Percentiles rank a stretch among this genome's conserved stretches.
phyloP scores from a whole-genome alignment of 2,888 invertebrate species.

The Pedicia rivosa region DNA sequence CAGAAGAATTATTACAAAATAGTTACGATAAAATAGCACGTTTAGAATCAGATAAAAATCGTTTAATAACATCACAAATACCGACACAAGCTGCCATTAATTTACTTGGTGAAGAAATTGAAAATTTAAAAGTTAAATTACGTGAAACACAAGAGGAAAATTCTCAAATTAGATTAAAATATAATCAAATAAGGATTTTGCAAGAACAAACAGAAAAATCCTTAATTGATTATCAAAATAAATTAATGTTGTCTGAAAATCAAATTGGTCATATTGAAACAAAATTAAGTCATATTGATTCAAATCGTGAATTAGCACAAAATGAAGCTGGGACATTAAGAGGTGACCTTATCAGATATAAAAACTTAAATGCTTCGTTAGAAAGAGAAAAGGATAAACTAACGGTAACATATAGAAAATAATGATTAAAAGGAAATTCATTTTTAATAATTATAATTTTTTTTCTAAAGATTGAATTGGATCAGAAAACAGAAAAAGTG shows the following conservation, averaged over 20 bases:
- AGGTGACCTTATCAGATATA: slow-evolving; percentile 45
- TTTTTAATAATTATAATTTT: slow-evolving; percentile 4
- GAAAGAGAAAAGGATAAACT: slow-evolving; percentile 57
- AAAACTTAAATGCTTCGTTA: slow-evolving; percentile 42
- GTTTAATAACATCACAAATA: slow-evolving; percentile 33
- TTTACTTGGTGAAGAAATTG: slow-evolving; percentile 38
- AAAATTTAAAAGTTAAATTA: slow-evolving; percentile 35
- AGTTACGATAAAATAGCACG: slow-evolving; percentile 34
- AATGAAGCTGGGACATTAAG: slow-evolving; percentile 43
- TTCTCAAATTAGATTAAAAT: slow-evolving; percentile 34
- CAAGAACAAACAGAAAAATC: slow-evolving; percentile 64
- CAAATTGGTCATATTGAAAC: slow-evolving; percentile 44
- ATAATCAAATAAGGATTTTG: slow-evolving; percentile 43
- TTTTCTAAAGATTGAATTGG: slow-evolving; percentile 37
- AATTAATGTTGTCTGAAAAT: slow-evolving; percentile 43
- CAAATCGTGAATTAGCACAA: slow-evolving; percentile 39
- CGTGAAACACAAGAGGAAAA: slow-evolving; percentile 35
- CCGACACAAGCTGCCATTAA: slow-evolving; percentile 34
- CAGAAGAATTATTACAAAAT: slow-evolving; percentile 34
- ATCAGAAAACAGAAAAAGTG: slow-evolving; percentile 54
- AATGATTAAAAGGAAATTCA: too few species aligned
- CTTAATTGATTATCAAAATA: slow-evolving; percentile 49
- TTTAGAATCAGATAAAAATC: slow-evolving; percentile 38
- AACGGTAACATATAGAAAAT: slow-evolving; percentile 28
- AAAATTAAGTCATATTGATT: slow-evolving; percentile 38